A percentile compares a stretch with the other conserved stretches of the same genome.
Evolutionary conservation across 2,797 vertebrate species (phyloP).

Genomic region (Melopsittacus undulatus): DNA sequence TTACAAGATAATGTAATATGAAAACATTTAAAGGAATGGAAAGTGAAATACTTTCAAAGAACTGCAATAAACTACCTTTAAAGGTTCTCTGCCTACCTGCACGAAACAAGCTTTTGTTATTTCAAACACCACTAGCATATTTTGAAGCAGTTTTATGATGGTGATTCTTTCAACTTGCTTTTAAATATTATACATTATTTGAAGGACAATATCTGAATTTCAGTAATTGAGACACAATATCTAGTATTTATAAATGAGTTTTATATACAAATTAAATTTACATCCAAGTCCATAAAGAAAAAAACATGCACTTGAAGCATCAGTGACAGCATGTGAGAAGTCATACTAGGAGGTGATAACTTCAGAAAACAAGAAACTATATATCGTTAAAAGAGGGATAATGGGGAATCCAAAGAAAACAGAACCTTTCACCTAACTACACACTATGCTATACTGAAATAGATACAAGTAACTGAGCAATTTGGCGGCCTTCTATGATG

Average conservation of each 20-base stretch:
- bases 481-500: too few relatives aligned
- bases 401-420: not conserved
- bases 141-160: not conserved
- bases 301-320: not conserved
- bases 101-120: not conserved
- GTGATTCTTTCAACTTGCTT: not conserved
- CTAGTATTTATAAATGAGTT: not conserved
- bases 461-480: too few relatives aligned
- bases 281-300: not conserved
- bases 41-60: not conserved
- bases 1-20: conserved; percentile 1
- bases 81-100: not conserved
- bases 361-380: not conserved
- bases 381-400: not conserved
- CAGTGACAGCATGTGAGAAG: not conserved
- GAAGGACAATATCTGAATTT: not conserved
- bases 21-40: conserved; percentile 32
- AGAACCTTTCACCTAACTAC: not conserved
- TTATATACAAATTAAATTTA: not conserved
- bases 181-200: not conserved
- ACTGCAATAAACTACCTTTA: not conserved
- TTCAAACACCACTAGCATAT: not conserved
- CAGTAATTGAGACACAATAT: not conserved
- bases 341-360: not conserved
- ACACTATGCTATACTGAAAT: not conserved